These are phyloP conservation scores for Morbakka virulenta DNA, from an alignment of 30 jellyfish, hydroid and myxozoan species.

Conservation along the genomic window DNA sequence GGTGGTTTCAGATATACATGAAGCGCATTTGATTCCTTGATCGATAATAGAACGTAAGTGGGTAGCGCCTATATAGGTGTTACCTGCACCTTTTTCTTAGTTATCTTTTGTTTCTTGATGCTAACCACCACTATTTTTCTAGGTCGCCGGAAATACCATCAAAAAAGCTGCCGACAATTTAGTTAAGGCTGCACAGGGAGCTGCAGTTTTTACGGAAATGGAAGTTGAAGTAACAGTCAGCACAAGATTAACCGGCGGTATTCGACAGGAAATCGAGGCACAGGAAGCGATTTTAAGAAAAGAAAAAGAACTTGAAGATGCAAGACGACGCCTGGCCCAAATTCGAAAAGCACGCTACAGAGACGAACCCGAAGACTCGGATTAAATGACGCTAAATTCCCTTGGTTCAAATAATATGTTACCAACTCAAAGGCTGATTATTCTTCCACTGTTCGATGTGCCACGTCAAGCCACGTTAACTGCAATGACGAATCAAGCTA, in stretches of 20 bases:
- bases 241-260: slow-evolving; percentile 85
- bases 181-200: slow-evolving; percentile 97
- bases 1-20: too few relatives aligned
- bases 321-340: slow-evolving; percentile 74
- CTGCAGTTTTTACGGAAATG: slow-evolving; percentile 89
- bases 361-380: slow-evolving; percentile 67
- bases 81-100: too few relatives aligned
- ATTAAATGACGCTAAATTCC: not conserved
- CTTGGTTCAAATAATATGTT: not conserved
- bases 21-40: too few relatives aligned
- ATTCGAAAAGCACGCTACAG: slow-evolving; percentile 85
- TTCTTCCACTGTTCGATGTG: too few relatives aligned
- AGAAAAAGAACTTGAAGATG: slow-evolving; percentile 91
- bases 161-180: slow-evolving; percentile 96
- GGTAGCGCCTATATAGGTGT: too few relatives aligned
- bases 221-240: slow-evolving; percentile 89
- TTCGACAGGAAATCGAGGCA: slow-evolving; percentile 93
- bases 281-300: slow-evolving; percentile 88
- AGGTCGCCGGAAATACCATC: slow-evolving; percentile 98
- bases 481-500: too few relatives aligned
- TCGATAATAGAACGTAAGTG: too few relatives aligned
- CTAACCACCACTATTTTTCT: too few relatives aligned
- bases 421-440: not conserved
- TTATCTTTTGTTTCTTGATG: not conserved
- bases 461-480: too few relatives aligned